Base-by-base conservation (phyloP, 1,140 invertebrate species). In the Drosophila orena region DNA sequence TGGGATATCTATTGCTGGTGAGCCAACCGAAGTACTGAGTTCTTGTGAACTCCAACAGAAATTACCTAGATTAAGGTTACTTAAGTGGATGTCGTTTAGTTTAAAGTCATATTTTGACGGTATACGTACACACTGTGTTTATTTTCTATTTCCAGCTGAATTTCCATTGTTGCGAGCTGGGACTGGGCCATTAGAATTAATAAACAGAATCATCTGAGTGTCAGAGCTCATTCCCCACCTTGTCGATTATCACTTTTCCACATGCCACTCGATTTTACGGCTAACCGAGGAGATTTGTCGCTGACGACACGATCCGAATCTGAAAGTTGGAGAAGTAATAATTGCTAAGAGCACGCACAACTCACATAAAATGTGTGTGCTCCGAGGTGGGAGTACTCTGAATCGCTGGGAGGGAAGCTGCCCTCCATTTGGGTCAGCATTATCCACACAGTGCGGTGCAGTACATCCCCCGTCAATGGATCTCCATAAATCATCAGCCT, bases 301-400 rank as follows among this genome's bases (percentile, higher is more conserved):
- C 43, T 61, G 75, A 83, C 64, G 77, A 49, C 57, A 59, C 61
- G 37, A 49, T 42, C 24, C 15, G 11, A 15, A 20, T 37, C 54
- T 57, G 64, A 24, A 40, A 70, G 64, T 66, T 50, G 65, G 50
- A 57, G 61, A 49, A 44, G 58, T 65, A 65, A 62, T 86, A 85
- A 85, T 85, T 80, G 68, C 81, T 14, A 17, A 52, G 73, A 81
- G 58, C 81, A 85, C 81, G 81, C 81, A 85, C 81, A 81, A 59
- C 60, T 77, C 71, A 22, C 66, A 85, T 85, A 85, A 85, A 74
- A 46, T 37, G 43, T 42, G 43, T 42, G 37, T 17, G 56, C 46
- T 61, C 47, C 35, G 44, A 15, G 43, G 71, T 53, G 66, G 50
- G 17, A 68, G 66, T 71, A 46, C 46, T 8, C 10, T 30, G 30